phyloP scores from a whole-genome alignment of 2,113 vertebrate species.

The Xyliphius kryptos region DNA sequence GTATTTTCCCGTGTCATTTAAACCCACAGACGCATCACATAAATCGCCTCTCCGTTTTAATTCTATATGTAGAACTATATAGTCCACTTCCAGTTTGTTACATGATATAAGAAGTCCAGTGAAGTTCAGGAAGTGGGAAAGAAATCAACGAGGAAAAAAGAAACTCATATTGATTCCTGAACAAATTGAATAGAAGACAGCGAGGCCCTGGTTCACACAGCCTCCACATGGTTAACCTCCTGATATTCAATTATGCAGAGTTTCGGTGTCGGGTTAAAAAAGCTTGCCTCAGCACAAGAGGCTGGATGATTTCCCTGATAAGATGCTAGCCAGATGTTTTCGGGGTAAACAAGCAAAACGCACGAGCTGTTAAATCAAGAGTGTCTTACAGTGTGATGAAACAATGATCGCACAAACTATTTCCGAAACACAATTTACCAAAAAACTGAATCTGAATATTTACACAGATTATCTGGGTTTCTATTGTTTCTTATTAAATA shows the following conservation, averaged over 20 bases:
- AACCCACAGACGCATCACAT: no score
- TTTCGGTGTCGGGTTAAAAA: slow-evolving; percentile 19
- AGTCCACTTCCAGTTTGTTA: neutral
- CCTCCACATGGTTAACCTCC: neutral
- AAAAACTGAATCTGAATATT: no score
- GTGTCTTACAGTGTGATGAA: no score
- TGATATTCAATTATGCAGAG: slow-evolving; percentile 21
- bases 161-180: neutral
- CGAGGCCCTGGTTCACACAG: neutral
- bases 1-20: no score
- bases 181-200: slow-evolving; percentile 4
- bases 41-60: neutral
- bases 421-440: no score
- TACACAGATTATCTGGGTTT: no score
- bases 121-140: slow-evolving; percentile 3
- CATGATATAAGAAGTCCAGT: neutral
- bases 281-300: slow-evolving; percentile 10
- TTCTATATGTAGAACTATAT: neutral
- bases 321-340: neutral
- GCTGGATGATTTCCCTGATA: neutral
- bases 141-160: neutral
- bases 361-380: no score
- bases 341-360: neutral
- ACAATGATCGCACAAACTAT: no score
- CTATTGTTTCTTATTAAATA: no score